Percentiles rank a stretch among this genome's conserved stretches.
phyloP scores from a whole-genome alignment of 2,888 invertebrate species.

The Drosophila eohydei region DNA sequence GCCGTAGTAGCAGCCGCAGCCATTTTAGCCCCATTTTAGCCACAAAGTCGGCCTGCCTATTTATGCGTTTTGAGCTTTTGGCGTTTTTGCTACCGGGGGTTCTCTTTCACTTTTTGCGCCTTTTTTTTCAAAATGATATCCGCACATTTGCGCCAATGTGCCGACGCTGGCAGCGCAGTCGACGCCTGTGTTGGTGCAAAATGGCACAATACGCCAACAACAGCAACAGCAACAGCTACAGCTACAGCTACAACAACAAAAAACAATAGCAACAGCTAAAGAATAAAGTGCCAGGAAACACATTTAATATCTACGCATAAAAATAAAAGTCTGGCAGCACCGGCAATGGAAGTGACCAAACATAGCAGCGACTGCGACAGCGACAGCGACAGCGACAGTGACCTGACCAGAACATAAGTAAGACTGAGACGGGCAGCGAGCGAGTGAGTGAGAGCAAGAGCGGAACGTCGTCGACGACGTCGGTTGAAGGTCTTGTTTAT shows the following conservation, averaged over 20 bases:
- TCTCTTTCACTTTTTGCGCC: constrained; percentile 17
- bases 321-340: constrained; percentile 68
- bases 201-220: constrained; percentile 65
- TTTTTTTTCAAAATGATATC: constrained; percentile 57
- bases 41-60: constrained; percentile 67
- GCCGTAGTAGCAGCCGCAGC: constrained; percentile 29
- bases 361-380: constrained; percentile 38
- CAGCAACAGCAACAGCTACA: constrained; percentile 34
- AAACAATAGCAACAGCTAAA: constrained; percentile 48
- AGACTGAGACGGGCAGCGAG: constrained; percentile 15
- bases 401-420: constrained; percentile 34
- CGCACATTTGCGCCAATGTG: constrained; percentile 76
- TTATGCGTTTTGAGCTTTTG: constrained; percentile 69
- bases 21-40: constrained; percentile 34
- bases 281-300: constrained; percentile 81
- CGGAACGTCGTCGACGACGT: constrained; percentile 44
- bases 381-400: constrained; percentile 24
- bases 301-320: constrained; percentile 81
- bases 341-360: constrained; percentile 76
- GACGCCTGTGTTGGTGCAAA: constrained; percentile 71
- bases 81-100: constrained; percentile 24
- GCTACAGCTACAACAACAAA: constrained; percentile 35
- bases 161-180: constrained; percentile 43
- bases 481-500: constrained; percentile 80
- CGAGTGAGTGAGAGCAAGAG: constrained; percentile 12